Base-by-base conservation (phyloP, 2,113 vertebrate genomes). In the Gnathonemus echidnorhynchus region DNA sequence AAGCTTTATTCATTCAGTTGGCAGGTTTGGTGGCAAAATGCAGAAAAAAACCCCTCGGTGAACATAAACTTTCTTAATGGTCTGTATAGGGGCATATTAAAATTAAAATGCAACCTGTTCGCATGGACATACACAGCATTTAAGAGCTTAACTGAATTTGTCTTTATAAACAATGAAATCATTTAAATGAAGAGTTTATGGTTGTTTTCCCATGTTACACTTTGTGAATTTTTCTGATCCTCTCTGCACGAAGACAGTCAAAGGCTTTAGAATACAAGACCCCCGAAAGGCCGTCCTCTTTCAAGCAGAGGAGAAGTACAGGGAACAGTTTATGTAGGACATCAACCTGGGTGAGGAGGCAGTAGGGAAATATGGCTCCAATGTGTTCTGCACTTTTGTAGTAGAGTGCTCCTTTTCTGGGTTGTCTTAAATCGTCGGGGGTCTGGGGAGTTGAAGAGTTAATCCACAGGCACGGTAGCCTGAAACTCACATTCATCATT, bases 401-500 rank as follows among this genome's bases (percentile, higher is more conserved):
- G 8, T 85, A 24, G 39, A 13, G 6, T 85, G 77, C 3, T 48
- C 5, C 24, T n/a, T 85, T 19, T 39, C 21, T 87, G 27, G 50
- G n/a, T 39, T 53, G 17, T 87, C 2, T 9, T 53, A 52, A 53
- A 35, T 53, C 86, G 35, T 53, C 52, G 13, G 48, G 10, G n/a
- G 10, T 8, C 49, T 87, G 86, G 49, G 86, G 45, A 87, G n/a
- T 27, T n/a, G 86, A 53, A 52, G 85, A 31, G 85, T 87, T 46
- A 87, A 52, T 35, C 85, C 45, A 87, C 49, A 87, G 86, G 49
- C n/a, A 49, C 31, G 27, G 50, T 53, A 87, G 86, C n/a, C n/a
- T 50, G 86, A 87, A 87, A 87, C n/a, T 27, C 5, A 31, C 86
- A 87, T 87, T 42, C 35, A 87, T 87, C 86, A 87, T 53, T 56